Evolutionary conservation across 2,113 vertebrate genomes (phyloP), one percentile per base, ranked within the genome.

Genomic region (Eptatretus burgeri): DNA sequence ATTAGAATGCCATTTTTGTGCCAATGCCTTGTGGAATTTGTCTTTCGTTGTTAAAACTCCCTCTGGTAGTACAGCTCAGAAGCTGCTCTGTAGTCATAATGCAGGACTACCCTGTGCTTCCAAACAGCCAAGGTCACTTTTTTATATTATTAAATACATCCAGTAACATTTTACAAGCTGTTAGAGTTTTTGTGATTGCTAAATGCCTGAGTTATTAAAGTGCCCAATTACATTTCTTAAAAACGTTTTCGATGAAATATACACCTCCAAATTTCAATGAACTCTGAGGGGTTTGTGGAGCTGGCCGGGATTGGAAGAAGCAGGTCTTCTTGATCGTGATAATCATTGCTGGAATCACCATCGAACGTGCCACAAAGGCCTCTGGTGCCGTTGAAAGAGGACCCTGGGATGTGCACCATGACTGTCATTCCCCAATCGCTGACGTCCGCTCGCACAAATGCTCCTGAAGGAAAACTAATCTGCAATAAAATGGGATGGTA

Each of bases 401-500:
- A 69, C 51, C 77, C 72, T 0, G 71, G 77, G 0, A 64, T 71
- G 51, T 76, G 75, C 63, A 77, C 68, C 0, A 73, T 77, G 66
- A 82, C 60, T 9, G 77, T 79, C 76, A 80, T 77, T 68, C 76
- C 77, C 80, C 76, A 74, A 27, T 77, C 70, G 0, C 70, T 70
- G 17, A 79, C 13, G 51, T 79, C 76, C 0, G 71, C 78, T 68
- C 74, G 68, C 64, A 82, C 73, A 67, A 78, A 78, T 0, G 77
- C 77, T 56, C 77, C 81, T 0, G 78, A 82, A 8, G 76, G 75
- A 72, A 84, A 83, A 62, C 78, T 67, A 17, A 81, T 69, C 79
- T 82, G 27, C 7, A 41, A 41, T 41, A 41, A 41, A 41, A 41
- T 41, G 27, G 3, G 27, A 41, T 41, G 3, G 27, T 41, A 41